Conservation (phyloP, 2,797 vertebrate genomes). For the Sebastes kiyomatsui region DNA sequence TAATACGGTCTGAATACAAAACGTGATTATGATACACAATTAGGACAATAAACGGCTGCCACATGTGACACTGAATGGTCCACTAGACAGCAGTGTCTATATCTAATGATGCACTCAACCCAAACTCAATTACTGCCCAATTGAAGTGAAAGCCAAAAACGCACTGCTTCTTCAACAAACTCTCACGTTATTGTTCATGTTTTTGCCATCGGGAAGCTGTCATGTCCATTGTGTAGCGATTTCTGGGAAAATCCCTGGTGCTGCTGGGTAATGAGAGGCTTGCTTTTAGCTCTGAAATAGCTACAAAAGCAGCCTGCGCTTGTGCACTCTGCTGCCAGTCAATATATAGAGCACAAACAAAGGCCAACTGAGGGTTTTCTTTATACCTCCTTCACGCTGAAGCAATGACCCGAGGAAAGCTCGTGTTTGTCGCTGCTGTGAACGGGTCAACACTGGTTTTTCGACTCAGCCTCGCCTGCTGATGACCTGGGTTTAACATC, state of each 20-base stretch:
- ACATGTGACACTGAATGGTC: constrained; percentile 31
- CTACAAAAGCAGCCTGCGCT: constrained; percentile 47
- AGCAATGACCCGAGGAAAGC: constrained; percentile 34
- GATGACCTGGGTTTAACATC: not conserved
- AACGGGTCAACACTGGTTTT: constrained; percentile 14
- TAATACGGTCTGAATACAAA: constrained; percentile 35
- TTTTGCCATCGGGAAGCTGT: constrained; percentile 16
- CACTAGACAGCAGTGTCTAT: not conserved
- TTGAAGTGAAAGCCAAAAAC: constrained; percentile 36
- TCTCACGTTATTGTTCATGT: constrained; percentile 43
- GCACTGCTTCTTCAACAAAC: not conserved
- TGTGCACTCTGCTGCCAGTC: constrained; percentile 28
- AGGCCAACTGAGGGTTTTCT: constrained; percentile 39
- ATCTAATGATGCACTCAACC: constrained; percentile 36
- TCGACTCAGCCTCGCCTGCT: not conserved
- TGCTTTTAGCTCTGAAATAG: constrained; percentile 63
- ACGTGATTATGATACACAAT: constrained; percentile 27
- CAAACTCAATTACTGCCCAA: constrained; percentile 52
- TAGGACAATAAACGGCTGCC: constrained; percentile 5
- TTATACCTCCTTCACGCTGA: constrained; percentile 7
- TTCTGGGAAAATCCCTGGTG: constrained; percentile 71
- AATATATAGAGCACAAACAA: constrained; percentile 57
- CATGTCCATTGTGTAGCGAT: constrained; percentile 52
- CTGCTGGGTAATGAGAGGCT: constrained; percentile 70
- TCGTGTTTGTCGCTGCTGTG: not conserved